These are phyloP conservation scores for Drosophila gunungcola DNA, from an alignment of 1,140 invertebrate genomes.

Conservation along the genomic window DNA sequence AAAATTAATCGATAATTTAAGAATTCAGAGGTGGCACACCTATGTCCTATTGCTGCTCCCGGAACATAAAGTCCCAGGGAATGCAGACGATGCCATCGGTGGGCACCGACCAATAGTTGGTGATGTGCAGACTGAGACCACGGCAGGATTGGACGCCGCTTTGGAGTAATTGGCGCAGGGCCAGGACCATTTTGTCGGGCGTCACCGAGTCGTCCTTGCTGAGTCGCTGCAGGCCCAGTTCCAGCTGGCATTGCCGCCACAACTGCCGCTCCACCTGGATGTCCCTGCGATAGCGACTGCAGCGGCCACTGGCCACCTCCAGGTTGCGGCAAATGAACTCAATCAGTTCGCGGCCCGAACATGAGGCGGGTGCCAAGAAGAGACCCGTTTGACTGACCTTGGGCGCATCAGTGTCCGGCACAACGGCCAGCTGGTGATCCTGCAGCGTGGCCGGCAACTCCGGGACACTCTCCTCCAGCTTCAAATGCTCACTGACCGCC, in stretches of 20 bases:
- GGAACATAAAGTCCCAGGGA: conserved; percentile 93
- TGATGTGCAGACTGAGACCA: conserved; percentile 90
- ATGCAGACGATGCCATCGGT: conserved; percentile 89
- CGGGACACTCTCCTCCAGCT: conserved; percentile 77
- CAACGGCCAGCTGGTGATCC: conserved; percentile 93
- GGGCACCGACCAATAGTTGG: conserved; percentile 91
- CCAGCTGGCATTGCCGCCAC: conserved; percentile 87
- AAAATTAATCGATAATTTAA: conserved; percentile 5
- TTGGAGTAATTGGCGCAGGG: conserved; percentile 89
- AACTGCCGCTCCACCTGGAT: conserved; percentile 91
- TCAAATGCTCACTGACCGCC: conserved; percentile 92
- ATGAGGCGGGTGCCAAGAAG: conserved; percentile 94
- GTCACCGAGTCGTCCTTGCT: conserved; percentile 95
- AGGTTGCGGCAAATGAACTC: conserved; percentile 93
- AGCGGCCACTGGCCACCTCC: conserved; percentile 88
- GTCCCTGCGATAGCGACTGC: conserved; percentile 91
- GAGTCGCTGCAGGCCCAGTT: conserved; percentile 89
- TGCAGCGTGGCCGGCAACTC: conserved; percentile 89
- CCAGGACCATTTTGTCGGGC: conserved; percentile 93
- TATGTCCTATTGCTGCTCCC: not conserved
- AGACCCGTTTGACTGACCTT: conserved; percentile 96
- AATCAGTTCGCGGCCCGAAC: conserved; percentile 92
- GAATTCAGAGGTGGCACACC: not conserved
- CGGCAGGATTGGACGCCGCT: conserved; percentile 75
- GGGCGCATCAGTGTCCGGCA: conserved; percentile 94